Conservation (phyloP, 1,140 invertebrate genomes). For the Reticulitermes speratus region DNA sequence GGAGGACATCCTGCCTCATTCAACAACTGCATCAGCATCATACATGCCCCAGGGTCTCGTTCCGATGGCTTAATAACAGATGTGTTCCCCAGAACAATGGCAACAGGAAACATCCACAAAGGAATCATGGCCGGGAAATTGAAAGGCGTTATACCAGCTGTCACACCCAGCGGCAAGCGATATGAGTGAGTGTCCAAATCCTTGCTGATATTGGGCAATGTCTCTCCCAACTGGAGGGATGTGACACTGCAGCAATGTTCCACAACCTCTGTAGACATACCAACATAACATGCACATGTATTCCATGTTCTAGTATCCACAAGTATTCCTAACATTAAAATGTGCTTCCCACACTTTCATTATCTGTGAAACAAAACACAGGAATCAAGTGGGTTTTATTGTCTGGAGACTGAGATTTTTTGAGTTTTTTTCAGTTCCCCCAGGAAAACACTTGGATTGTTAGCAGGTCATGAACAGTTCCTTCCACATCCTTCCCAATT, state of each 20-base stretch:
- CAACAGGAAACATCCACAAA: slow-evolving; percentile 72
- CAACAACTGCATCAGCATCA: slow-evolving; percentile 89
- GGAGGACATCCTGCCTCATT: slow-evolving; percentile 90
- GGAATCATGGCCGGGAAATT: slow-evolving; percentile 99
- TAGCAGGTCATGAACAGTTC: too few species aligned
- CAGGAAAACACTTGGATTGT: too few species aligned
- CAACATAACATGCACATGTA: background rate
- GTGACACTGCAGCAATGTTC: slow-evolving; percentile 95
- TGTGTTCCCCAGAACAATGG: slow-evolving; percentile 52
- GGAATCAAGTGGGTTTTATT: too few species aligned
- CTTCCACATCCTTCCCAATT: too few species aligned
- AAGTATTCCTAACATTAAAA: too few species aligned
- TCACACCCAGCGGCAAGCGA: slow-evolving; percentile 85
- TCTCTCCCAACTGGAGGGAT: slow-evolving; percentile 88
- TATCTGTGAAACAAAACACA: too few species aligned
- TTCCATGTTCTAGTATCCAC: background rate
- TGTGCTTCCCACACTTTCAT: too few species aligned
- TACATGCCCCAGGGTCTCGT: slow-evolving; percentile 93
- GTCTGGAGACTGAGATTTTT: too few species aligned
- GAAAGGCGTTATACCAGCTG: slow-evolving; percentile 88
- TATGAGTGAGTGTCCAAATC: slow-evolving; percentile 93
- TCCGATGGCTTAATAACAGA: slow-evolving; percentile 87
- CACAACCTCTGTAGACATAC: slow-evolving; percentile 76
- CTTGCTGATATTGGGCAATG: slow-evolving; percentile 84
- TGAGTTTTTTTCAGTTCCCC: too few species aligned